phyloP scores from a whole-genome alignment of 2,113 vertebrate species.

The Electrona antarctica region DNA sequence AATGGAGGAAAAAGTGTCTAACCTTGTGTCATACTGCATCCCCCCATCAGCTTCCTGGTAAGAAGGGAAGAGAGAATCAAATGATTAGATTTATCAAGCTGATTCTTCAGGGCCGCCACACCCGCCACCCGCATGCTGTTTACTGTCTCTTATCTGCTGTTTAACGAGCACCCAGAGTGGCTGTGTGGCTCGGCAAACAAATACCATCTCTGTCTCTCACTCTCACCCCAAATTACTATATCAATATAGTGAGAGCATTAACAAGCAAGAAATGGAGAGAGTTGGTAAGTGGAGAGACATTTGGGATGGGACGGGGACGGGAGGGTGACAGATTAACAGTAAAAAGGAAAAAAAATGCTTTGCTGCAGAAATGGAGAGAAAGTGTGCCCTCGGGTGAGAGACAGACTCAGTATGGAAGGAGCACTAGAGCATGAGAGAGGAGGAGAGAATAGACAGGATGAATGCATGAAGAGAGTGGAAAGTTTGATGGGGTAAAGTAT shows the following conservation, averaged over 20 bases:
- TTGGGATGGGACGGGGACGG: slow-evolving; percentile 6
- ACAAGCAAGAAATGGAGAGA: slow-evolving; percentile 15
- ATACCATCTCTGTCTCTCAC: slow-evolving; percentile 63
- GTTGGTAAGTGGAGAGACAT: slow-evolving; percentile 2
- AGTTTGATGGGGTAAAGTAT: background rate
- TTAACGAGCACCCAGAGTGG: slow-evolving; percentile 65
- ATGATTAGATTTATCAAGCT: slow-evolving; percentile 65
- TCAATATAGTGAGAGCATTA: slow-evolving; percentile 47
- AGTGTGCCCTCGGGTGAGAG: slow-evolving; percentile 70
- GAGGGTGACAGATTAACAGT: slow-evolving; percentile 71
- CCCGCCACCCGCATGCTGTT: slow-evolving; percentile 33
- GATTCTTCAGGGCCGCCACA: slow-evolving; percentile 49
- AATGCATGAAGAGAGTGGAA: slow-evolving; percentile 49
- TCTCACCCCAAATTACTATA: slow-evolving; percentile 21
- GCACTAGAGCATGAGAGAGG: background rate
- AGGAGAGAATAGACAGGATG: slow-evolving; percentile 22
- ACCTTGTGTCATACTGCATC: slow-evolving; percentile 67
- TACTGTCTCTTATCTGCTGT: slow-evolving; percentile 63
- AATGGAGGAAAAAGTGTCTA: slow-evolving; percentile 50
- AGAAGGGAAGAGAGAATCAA: slow-evolving; percentile 50
- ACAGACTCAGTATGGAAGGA: slow-evolving; percentile 52
- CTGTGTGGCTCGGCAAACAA: slow-evolving; percentile 63
- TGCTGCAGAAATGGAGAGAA: slow-evolving; percentile 69
- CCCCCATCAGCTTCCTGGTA: slow-evolving; percentile 67
- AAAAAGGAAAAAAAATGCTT: slow-evolving; percentile 65